Conservation (phyloP, 2,113 vertebrate species). For the Chloropsis cyanopogon region DNA sequence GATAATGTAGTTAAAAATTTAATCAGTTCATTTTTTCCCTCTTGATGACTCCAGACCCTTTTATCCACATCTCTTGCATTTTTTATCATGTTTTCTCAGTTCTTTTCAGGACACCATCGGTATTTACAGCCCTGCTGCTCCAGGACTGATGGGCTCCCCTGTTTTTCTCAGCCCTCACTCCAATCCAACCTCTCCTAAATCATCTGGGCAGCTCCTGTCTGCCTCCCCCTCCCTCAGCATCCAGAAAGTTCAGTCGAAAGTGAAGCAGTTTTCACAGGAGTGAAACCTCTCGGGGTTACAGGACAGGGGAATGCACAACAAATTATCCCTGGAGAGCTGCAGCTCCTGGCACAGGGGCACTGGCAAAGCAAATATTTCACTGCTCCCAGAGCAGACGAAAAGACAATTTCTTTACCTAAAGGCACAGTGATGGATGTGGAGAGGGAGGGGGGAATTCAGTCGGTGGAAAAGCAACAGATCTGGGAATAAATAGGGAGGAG, state of each 20-base stretch:
- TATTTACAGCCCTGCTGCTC: constrained; percentile 25
- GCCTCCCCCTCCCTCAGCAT: not conserved
- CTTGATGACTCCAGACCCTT: constrained; percentile 34
- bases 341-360: not conserved
- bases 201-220: not conserved
- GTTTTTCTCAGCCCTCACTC: not conserved
- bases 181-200: not conserved
- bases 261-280: not conserved
- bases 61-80: constrained; percentile 29
- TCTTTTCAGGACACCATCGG: constrained; percentile 41
- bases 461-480: not conserved
- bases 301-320: not conserved
- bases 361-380: constrained; percentile 15
- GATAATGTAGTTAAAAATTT: constrained; percentile 52
- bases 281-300: not conserved
- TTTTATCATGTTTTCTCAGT: constrained; percentile 47
- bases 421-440: not conserved
- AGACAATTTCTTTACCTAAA: not conserved
- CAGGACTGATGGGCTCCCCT: not conserved
- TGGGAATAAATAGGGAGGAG: not conserved
- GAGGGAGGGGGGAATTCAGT: not conserved
- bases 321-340: not conserved
- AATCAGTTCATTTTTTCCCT: constrained; percentile 6
- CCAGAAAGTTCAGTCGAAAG: not conserved
- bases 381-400: not conserved